Evolutionary conservation across 2,888 invertebrate genomes (phyloP).

Genomic region (Nomada ruficornis): DNA sequence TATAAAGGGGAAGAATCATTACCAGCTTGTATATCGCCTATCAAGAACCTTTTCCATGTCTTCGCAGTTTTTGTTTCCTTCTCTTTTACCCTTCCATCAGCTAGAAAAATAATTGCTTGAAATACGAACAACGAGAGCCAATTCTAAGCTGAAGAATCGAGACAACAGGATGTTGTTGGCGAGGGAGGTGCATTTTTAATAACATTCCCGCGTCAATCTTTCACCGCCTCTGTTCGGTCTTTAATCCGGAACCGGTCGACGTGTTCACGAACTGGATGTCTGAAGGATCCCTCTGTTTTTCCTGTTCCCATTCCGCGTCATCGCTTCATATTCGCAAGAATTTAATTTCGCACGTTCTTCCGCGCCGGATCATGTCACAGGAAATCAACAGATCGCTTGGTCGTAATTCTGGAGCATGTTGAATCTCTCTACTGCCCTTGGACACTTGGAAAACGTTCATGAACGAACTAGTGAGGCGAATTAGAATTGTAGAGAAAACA

Average conservation of each 20-base stretch:
- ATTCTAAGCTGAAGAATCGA: background rate
- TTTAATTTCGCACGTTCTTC: slow-evolving; percentile 72
- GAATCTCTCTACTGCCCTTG: slow-evolving; percentile 23
- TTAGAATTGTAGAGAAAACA: background rate
- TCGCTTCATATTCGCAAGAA: slow-evolving; percentile 71
- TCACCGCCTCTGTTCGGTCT: slow-evolving; percentile 10
- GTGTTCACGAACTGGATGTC: background rate
- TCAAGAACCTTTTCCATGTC: background rate
- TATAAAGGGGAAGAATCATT: background rate
- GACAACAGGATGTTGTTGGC: background rate
- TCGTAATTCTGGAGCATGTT: slow-evolving; percentile 11
- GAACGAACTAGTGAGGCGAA: background rate
- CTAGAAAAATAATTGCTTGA: slow-evolving; percentile 3
- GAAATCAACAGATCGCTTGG: slow-evolving; percentile 48
- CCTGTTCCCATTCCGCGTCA: slow-evolving; percentile 27
- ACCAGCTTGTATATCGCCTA: background rate
- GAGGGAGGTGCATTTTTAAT: slow-evolving; percentile 47
- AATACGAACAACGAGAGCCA: background rate
- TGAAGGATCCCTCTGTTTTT: slow-evolving; percentile 5
- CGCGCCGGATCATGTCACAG: slow-evolving; percentile 41
- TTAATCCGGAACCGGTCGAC: slow-evolving; percentile 20
- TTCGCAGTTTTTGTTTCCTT: background rate
- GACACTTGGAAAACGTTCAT: slow-evolving; percentile 26
- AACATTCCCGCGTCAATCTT: slow-evolving; percentile 57
- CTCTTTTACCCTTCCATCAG: background rate